Conservation (phyloP, 64 coral and sea anemone genomes). For the Montipora efflorescens region DNA sequence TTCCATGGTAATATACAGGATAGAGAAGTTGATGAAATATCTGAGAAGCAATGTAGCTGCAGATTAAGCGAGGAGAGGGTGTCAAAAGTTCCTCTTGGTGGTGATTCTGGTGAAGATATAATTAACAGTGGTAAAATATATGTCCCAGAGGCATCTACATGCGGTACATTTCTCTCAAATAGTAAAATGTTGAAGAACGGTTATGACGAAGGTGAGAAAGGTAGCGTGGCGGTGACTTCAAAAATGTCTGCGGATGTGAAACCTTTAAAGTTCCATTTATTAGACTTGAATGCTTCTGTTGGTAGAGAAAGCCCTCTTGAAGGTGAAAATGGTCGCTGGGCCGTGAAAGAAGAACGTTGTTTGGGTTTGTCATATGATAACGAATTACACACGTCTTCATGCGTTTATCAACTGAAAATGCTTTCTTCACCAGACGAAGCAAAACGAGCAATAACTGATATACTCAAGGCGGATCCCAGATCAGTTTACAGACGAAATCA, state of each 20-base stretch:
- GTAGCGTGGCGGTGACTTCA: not conserved
- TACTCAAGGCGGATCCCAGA: constrained; percentile 75
- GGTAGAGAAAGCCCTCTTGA: not conserved
- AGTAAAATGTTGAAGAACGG: not conserved
- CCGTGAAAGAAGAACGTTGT: not conserved
- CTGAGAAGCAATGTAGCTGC: not conserved
- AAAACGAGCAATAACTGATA: constrained; percentile 54
- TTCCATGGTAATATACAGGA: constrained; percentile 50
- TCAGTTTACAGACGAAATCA: constrained; percentile 68
- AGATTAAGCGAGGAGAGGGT: not conserved
- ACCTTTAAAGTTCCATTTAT: not conserved
- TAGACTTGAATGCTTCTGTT: not conserved
- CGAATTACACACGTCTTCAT: not conserved
- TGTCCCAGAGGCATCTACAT: not conserved
- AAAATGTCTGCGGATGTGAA: constrained; percentile 1
- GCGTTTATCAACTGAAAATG: constrained; percentile 60
- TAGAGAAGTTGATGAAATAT: not conserved
- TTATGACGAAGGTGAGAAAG: not conserved
- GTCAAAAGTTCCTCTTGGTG: not conserved
- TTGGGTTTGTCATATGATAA: not conserved
- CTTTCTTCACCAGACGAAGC: constrained; percentile 50
- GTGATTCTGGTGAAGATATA: not conserved
- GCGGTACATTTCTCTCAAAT: not conserved
- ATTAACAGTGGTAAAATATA: not conserved
- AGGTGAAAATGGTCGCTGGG: not conserved